A percentile compares a stretch with the other conserved stretches of the same genome.
Conservation (phyloP, 2,797 vertebrate genomes). For the Schizopygopsis pylzovi region DNA sequence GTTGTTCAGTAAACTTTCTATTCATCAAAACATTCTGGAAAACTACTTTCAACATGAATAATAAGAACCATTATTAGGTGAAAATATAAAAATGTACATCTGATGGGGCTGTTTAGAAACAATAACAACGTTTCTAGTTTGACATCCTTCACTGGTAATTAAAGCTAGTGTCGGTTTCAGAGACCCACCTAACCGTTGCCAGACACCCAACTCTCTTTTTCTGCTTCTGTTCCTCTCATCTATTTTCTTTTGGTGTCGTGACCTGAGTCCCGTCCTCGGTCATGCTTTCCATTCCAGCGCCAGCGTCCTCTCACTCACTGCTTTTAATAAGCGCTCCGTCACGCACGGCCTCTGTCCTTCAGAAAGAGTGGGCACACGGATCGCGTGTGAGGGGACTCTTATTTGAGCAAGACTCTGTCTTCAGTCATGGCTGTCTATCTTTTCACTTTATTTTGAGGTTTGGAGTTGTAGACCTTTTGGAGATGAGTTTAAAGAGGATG, state of each 20-base stretch:
- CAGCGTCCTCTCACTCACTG: constrained; percentile 58
- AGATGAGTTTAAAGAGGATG: background rate
- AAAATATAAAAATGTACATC: background rate
- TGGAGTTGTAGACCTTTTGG: background rate
- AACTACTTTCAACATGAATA: background rate
- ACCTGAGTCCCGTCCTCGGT: constrained; percentile 7
- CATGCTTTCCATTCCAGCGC: background rate
- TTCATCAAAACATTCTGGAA: background rate
- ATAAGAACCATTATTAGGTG: background rate
- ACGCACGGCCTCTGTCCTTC: constrained; percentile 70
- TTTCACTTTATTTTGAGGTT: background rate
- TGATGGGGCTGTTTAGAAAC: background rate
- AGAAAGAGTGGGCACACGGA: constrained; percentile 58
- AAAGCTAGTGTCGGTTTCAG: background rate
- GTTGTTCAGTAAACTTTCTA: background rate
- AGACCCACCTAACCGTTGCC: background rate
- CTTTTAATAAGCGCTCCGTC: constrained; percentile 52
- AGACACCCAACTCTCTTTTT: background rate
- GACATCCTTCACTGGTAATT: background rate
- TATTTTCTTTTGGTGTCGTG: constrained; percentile 11
- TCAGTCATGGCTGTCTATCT: background rate
- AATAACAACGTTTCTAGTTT: background rate
- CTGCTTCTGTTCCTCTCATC: background rate
- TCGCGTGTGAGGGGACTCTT: constrained; percentile 19
- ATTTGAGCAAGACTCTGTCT: constrained; percentile 19